These are phyloP conservation scores for Pluvianellus socialis DNA, from an alignment of 2,113 vertebrate genomes.

Conservation along the genomic window DNA sequence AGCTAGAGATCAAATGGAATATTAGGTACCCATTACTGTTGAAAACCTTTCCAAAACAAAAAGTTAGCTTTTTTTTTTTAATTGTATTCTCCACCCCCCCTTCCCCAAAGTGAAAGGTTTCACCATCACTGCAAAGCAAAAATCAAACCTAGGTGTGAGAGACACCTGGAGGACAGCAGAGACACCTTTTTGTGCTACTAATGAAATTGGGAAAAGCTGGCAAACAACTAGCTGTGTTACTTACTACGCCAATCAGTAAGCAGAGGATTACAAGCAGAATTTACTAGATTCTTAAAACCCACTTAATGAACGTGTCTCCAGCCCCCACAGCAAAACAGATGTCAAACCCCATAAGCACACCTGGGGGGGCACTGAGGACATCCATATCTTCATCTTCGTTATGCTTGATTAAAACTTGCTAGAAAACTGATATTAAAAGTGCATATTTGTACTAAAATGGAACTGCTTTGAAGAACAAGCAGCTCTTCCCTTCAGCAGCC, in stretches of 20 bases:
- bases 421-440: neutral
- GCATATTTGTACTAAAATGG: rapidly evolving
- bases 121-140: neutral
- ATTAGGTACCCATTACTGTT: neutral
- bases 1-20: neutral
- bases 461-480: neutral
- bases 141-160: neutral
- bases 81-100: neutral
- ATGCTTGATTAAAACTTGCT: neutral
- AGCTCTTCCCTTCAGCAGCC: neutral
- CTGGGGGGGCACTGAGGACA: neutral
- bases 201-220: neutral
- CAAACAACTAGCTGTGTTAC: neutral
- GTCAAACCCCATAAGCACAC: neutral
- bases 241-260: neutral
- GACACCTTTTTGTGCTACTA: neutral
- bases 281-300: neutral
- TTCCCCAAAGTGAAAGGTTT: neutral
- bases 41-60: neutral
- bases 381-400: neutral
- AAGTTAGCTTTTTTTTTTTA: neutral
- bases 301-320: rapidly evolving
- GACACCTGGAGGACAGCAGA: neutral
- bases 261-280: neutral
- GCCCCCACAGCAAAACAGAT: neutral